Base-by-base conservation (phyloP, 1,140 invertebrate species). In the Coelopa frigida region DNA sequence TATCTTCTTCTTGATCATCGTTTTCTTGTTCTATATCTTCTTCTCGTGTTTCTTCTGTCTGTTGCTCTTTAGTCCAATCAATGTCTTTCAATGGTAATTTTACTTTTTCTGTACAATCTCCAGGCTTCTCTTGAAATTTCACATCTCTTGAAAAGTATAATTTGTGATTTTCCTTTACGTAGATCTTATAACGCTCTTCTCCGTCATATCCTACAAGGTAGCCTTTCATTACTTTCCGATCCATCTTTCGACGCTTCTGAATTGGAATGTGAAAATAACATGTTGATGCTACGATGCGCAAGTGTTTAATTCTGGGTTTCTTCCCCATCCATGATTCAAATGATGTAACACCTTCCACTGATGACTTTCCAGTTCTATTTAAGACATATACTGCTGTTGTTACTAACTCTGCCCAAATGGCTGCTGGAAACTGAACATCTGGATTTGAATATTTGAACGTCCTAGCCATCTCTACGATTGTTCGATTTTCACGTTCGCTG, bases 401-500 rank as follows among this genome's bases (percentile, higher is more conserved):
- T 10, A 37, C 35, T 12, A 46, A 35, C 14, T 46, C 60, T 5
- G 60, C 56, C 59, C 62, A 62, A 32, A 68, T 48, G 15, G 47
- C 45, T 18, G 44, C 33, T 26, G 54, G 31, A 47, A 40, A 41
- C 41, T 48, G 31, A 49, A 36, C 33, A 26, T 46, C 36, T 24
- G 10, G 11, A 37, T 46, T 46, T 14, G 44, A 37, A 15, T 46
- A 46, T 18, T 37, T 46, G 21, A 46, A 38, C 8, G 60, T 46
- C 29, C 70, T 43, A 1, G 68, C 70, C 48, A 46, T 57, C 24
- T 76, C 69, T 0, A 70, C 53, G 3, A 74, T 54, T 1, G 69
- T 72, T 7, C 70, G 27, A 47, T 75, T 72, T 33, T 60, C 60
- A 24, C 70, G 47, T 44, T 76, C 72, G 15, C 61, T 56, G 15